Base-by-base conservation (phyloP, 1,140 invertebrate genomes). In the Asbolus verrucosus region DNA sequence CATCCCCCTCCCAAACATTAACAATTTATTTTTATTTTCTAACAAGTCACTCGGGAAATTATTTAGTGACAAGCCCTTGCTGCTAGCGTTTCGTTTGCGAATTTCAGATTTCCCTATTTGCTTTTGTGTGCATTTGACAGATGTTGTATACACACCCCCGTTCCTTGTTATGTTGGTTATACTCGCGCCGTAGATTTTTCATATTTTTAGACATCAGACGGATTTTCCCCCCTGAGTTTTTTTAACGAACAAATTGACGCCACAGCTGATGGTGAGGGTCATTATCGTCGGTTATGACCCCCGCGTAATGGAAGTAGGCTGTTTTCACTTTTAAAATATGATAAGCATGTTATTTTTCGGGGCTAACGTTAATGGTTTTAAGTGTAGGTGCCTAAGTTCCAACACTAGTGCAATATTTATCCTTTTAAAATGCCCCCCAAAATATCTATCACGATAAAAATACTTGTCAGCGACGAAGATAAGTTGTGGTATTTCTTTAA, bases 251-350 rank as follows among this genome's bases (percentile, higher is more conserved):
- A 8, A 36, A 36, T 36, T 13, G 46, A 13, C 46, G 46, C 41
- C 41, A 16, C 19, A 19, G 46, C 46, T 24, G 19, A 27, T 24
- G 21, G 19, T 14, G n/a, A 21, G 11, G 18, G n/a, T 54, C 21
- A 54, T 54, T 54, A 50, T 50, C 43, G 43, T 4, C 43, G 43
- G 6, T 50, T 50, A 54, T 27, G 46, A 24, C 46, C 46, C 16
- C 46, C 19, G 18, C 18, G 46, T 54, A 54, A 54, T 54, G 46
- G 46, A 54, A 54, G 46, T 24, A 24, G 19, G 46, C 46, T 27
- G 46, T 54, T 54, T 36, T 24, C 21, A 6, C 46, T 27, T 54
- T 21, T 24, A 27, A 54, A 54, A 54, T 27, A 54, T 54, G 46
- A 54, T 54, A 54, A 54, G n/a, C n/a, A 54, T 11, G 19, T 54